phyloP scores from a whole-genome alignment of 2,797 vertebrate genomes.

The Margarornis squamiger region DNA sequence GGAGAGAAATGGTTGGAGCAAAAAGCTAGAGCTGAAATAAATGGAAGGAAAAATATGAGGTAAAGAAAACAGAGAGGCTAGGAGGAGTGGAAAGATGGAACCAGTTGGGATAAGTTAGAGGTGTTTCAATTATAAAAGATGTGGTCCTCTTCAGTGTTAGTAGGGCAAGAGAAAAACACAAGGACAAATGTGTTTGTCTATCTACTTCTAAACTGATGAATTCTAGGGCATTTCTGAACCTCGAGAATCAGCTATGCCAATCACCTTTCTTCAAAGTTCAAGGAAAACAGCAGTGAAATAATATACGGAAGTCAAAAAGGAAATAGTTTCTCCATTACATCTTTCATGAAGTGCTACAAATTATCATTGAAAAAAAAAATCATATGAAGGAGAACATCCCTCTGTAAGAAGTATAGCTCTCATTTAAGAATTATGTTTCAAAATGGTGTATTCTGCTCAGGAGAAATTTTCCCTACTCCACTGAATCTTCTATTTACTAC shows the following conservation, averaged over 20 bases:
- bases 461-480: background rate
- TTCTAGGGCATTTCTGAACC: background rate
- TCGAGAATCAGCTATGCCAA: background rate
- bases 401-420: background rate
- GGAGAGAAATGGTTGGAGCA: background rate
- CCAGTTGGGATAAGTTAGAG: background rate
- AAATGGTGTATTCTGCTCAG: background rate
- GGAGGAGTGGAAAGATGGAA: background rate
- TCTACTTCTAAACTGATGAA: background rate
- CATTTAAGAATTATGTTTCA: background rate
- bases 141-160: background rate
- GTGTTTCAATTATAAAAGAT: background rate
- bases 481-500: background rate
- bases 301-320: background rate
- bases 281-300: background rate
- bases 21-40: background rate
- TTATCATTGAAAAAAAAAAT: background rate
- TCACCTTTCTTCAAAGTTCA: background rate
- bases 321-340: background rate
- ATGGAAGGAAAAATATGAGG: background rate
- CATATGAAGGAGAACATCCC: background rate
- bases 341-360: background rate
- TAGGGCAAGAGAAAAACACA: background rate
- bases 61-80: background rate
- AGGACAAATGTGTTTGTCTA: background rate